A percentile compares a stretch with the other conserved stretches of the same genome.
Conservation (phyloP, 2,113 vertebrate species). For the Hippocampus comes region DNA sequence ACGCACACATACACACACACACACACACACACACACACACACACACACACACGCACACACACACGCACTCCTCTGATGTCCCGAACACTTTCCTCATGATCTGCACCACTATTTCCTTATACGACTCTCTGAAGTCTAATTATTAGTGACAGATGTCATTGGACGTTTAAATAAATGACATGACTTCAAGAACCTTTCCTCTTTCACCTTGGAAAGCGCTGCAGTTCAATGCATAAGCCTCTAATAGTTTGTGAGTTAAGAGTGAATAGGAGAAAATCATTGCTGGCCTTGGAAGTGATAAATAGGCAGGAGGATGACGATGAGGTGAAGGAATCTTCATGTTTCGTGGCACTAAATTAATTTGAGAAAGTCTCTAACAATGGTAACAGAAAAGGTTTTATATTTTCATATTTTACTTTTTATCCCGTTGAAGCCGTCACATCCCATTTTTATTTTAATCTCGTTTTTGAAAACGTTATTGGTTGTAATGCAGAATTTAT, state of each 20-base stretch:
- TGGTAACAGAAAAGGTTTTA: not conserved
- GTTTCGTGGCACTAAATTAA: conserved; percentile 39
- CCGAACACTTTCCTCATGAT: conserved; percentile 48
- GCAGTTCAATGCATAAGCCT: conserved; percentile 41
- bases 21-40: conserved; percentile 10
- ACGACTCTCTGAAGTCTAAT: conserved; percentile 58
- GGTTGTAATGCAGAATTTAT: not conserved
- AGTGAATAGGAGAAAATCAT: conserved; percentile 35
- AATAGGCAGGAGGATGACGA: conserved; percentile 34
- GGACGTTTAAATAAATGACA: conserved; percentile 47
- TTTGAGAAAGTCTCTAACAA: conserved; percentile 20
- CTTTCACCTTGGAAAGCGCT: conserved; percentile 31
- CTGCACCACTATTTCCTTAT: conserved; percentile 49
- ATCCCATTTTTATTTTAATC: not conserved
- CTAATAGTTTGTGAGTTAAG: conserved; percentile 46
- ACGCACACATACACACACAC: conserved; percentile 3
- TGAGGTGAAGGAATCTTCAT: conserved; percentile 30
- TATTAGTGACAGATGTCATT: conserved; percentile 55
- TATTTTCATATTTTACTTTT: not conserved
- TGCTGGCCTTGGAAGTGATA: conserved; percentile 28
- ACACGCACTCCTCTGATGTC: conserved; percentile 18
- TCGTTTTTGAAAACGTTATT: not conserved
- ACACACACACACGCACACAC: not conserved
- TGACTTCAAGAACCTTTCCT: conserved; percentile 27
- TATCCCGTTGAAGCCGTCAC: not conserved